A percentile compares a stretch with the other conserved stretches of the same genome.
phyloP scores from a whole-genome alignment of 2,888 invertebrate species.

The Phortica okadai region DNA sequence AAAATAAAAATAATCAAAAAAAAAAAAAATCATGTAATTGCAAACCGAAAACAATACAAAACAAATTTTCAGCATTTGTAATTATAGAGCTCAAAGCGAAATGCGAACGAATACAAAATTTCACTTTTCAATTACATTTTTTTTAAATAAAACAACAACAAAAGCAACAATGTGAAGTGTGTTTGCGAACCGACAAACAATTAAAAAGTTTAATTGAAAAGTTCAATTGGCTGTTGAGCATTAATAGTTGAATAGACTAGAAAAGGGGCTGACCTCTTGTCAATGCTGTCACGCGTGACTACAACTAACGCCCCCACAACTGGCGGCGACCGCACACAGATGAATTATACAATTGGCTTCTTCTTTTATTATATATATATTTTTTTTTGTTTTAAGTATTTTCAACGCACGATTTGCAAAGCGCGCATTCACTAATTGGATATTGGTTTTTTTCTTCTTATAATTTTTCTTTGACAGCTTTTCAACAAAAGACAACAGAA shows the following conservation, averaged over 20 bases:
- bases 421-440: not conserved
- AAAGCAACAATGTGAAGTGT: not conserved
- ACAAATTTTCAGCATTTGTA: not conserved
- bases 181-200: not conserved
- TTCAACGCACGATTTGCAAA: constrained; percentile 1
- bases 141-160: not conserved
- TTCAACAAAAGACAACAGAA: not conserved
- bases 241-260: too few relatives aligned
- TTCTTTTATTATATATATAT: not conserved
- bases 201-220: constrained; percentile 4
- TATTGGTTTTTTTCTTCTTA: constrained; percentile 17
- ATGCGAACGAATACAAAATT: not conserved
- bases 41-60: not conserved
- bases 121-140: constrained; percentile 21
- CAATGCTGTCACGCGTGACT: too few relatives aligned
- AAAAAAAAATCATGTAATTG: constrained; percentile 4
- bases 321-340: not conserved
- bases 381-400: not conserved
- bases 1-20: not conserved
- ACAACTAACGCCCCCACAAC: not conserved
- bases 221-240: not conserved
- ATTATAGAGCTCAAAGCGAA: constrained; percentile 8
- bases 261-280: too few relatives aligned
- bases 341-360: not conserved
- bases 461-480: constrained; percentile 3